Evolutionary conservation across 2,888 invertebrate genomes (phyloP).

Genomic region (Cancer borealis): DNA sequence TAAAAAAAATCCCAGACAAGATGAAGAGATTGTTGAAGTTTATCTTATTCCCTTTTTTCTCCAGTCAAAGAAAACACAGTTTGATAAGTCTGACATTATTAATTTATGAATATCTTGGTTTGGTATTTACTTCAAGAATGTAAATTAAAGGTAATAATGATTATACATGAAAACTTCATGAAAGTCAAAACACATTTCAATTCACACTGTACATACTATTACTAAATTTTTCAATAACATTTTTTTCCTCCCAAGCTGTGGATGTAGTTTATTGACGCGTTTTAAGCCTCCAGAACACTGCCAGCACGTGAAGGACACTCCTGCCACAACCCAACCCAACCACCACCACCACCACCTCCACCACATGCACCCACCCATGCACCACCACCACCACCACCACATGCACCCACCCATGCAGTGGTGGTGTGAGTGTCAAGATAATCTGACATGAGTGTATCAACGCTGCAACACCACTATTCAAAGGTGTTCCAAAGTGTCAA

Average conservation of each 20-base stretch:
- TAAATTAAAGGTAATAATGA: background rate
- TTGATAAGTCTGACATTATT: background rate
- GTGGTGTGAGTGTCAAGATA: background rate
- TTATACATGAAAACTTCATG: background rate
- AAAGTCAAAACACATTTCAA: background rate
- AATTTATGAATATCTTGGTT: background rate
- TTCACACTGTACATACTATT: too few relatives aligned
- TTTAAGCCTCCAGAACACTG: background rate
- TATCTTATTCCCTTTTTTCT: background rate
- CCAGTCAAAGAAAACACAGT: background rate
- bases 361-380: background rate
- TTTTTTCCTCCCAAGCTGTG: too few relatives aligned
- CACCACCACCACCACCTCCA: background rate
- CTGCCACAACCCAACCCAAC: background rate
- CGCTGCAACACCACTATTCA: background rate
- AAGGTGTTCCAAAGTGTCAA: slow-evolving; percentile 8
- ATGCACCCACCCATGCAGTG: background rate
- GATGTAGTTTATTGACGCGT: background rate
- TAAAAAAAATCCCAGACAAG: background rate
- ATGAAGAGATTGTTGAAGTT: background rate
- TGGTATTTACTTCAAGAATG: background rate
- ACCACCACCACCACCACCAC: slow-evolving; percentile 25
- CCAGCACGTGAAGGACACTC: background rate
- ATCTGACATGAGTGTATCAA: background rate
- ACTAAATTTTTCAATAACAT: background rate